Evolutionary conservation across 2,113 vertebrate genomes (phyloP), one percentile per base, ranked within the genome.

Genomic region (Turdus rufiventris): DNA sequence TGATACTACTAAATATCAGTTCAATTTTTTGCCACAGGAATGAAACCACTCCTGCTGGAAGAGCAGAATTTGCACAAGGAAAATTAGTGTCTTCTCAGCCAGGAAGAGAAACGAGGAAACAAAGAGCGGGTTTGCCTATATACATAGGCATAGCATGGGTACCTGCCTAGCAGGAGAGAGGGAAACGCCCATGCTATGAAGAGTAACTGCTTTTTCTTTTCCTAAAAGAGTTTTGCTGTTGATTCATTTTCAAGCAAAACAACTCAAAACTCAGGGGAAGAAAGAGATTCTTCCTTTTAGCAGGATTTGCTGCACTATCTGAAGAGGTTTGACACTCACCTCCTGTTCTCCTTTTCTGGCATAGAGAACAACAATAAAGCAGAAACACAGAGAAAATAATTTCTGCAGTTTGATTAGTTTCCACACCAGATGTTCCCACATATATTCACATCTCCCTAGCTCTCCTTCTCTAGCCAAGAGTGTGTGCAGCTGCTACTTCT

Each of bases 341-440:
- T 94, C 53, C 68, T 81, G 24, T 51, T 92, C 84, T 87, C 31
- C 68, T 89, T 91, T 82, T 76, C 56, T 85, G 38, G 87, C 87
- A 70, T 0, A 50, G 48, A 88, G 43, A 83, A 92, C 51, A 90
- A 93, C 71, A 94, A 93, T 72, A 68, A 68, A 83, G 80, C 51
- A 83, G 4, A 66, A 96, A 76, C 43, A 63, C 14, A 77, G 29
- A 65, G 66, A 93, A 96, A 85, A 94, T 89, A 67, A 95, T 89
- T 48, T 45, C 76, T 79, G 81, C 34, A 29, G 73, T 85, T 82
- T 96, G 91, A 94, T 96, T 96, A 85, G 80, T 87, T 91, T 87
- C 62, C 42, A 73, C 66, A 89, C 77, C 94, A 94, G 93, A 95
- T 96, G 94, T 89, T 97, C 93, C 84, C 91, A 92, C 84, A 87